phyloP scores from a whole-genome alignment of 1,140 invertebrate genomes.

The Plutomurus gul region DNA sequence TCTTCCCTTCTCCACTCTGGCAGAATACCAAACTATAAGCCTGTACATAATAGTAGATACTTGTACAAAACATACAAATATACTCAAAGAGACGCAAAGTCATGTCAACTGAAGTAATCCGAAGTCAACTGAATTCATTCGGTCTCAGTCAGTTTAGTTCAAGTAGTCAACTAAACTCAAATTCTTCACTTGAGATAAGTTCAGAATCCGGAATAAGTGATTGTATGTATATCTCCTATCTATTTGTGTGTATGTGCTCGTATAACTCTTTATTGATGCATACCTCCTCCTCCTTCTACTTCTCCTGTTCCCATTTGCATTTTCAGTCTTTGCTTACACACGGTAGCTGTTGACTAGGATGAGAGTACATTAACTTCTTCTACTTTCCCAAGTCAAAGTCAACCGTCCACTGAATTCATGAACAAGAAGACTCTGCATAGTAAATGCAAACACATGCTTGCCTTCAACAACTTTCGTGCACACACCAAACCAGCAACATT shows the following conservation, averaged over 20 bases:
- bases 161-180: too few species aligned
- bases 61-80: neutral
- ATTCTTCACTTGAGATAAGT: neutral
- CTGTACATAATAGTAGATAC: neutral
- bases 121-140: neutral
- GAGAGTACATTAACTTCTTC: too few species aligned
- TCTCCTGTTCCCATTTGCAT: too few species aligned
- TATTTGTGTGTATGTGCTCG: too few species aligned
- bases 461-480: neutral
- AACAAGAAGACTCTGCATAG: too few species aligned
- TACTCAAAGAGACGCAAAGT: neutral
- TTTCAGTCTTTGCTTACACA: too few species aligned
- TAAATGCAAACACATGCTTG: conserved; percentile 14
- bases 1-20: neutral
- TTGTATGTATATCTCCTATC: neutral
- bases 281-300: neutral
- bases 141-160: conserved; percentile 8
- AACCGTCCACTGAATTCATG: too few species aligned
- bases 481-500: neutral
- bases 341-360: too few species aligned
- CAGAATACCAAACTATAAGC: neutral
- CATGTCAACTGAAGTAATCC: neutral
- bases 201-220: conserved; percentile 8
- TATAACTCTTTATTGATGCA: too few species aligned
- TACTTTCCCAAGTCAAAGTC: too few species aligned